Evolutionary conservation across 2,113 vertebrate species (phyloP), one percentile per base, ranked within the genome.

Genomic region (Cinclus mexicanus): DNA sequence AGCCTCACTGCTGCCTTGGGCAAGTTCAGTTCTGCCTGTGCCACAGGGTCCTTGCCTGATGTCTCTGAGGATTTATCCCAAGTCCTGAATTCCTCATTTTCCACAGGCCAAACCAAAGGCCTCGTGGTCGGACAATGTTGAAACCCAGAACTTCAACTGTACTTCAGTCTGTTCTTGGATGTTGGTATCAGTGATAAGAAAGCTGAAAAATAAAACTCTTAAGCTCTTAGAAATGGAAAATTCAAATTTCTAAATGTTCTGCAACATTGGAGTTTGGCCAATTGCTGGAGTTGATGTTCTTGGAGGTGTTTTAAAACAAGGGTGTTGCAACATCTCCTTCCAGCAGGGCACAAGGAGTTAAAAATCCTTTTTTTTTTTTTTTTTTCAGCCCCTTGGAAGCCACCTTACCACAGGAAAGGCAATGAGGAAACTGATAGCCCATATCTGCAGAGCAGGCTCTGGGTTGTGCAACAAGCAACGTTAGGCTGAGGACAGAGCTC

Each of bases 321-420:
- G 1, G 0, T 39, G 15, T 52, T 71, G 31, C 17, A 50, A 6
- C 14, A 9, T 84, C 28, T 28, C 9, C 31, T 55, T 35, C 80
- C 61, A 72, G 33, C 25, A 75, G 61, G 37, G 18, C 44, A 33
- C 24, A 49, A 61, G 28, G 67, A 68, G 59, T 72, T 91, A 83
- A 93, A 90, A 90, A 72, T 41, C 29, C 24, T 7, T 77, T 3
- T 39, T 80, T 57, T 39, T 46, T 14, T 21, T 77, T 3, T 39
- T 80, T 57, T 39, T 46, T 14, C 21, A 93, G 49, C 31, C 5
- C 29, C 24, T 61, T 23, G 6, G 39, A 64, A 35, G 80, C 64
- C 50, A 55, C 64, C 49, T 56, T n/a, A 14, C 49, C 63, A 81
- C 90, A 92, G 95, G 90, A 93, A 93, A 67, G 47, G 46, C 88